phyloP scores from a whole-genome alignment of 2,113 vertebrate species.

The Archocentrus centrarchus region DNA sequence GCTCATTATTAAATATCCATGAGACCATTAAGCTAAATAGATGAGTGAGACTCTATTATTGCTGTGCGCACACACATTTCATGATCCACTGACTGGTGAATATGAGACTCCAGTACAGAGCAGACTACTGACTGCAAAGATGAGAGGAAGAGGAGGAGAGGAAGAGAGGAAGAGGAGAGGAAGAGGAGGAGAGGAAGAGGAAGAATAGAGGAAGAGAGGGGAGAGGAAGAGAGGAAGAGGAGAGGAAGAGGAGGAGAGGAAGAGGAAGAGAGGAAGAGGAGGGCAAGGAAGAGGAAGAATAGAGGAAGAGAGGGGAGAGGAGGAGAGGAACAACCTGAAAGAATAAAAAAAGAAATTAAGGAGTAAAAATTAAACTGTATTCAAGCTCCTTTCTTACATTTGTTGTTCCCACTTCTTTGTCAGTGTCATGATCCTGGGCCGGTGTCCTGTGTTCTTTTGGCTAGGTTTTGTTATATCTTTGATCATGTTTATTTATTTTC shows the following conservation, averaged over 20 bases:
- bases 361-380: not conserved
- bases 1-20: conserved; percentile 63
- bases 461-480: too few species aligned
- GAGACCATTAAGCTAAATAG: conserved; percentile 62
- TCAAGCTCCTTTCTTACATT: not conserved
- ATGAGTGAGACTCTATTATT: conserved; percentile 45
- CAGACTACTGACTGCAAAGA: not conserved
- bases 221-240: too few species aligned
- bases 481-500: too few species aligned
- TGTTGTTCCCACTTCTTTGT: not conserved
- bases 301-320: too few species aligned
- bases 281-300: not conserved
- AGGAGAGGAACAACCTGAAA: not conserved
- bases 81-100: conserved; percentile 32
- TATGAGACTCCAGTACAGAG: not conserved
- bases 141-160: too few species aligned
- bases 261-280: too few species aligned
- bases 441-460: too few species aligned
- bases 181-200: conserved; percentile 11
- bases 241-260: too few species aligned
- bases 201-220: not conserved
- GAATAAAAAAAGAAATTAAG: not conserved
- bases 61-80: conserved; percentile 4
- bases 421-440: too few species aligned
- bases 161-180: too few species aligned